Percentiles rank a stretch among this genome's conserved stretches.
Conservation (phyloP, 2,113 vertebrate species). For the Telmatochromis brachygnathus region DNA sequence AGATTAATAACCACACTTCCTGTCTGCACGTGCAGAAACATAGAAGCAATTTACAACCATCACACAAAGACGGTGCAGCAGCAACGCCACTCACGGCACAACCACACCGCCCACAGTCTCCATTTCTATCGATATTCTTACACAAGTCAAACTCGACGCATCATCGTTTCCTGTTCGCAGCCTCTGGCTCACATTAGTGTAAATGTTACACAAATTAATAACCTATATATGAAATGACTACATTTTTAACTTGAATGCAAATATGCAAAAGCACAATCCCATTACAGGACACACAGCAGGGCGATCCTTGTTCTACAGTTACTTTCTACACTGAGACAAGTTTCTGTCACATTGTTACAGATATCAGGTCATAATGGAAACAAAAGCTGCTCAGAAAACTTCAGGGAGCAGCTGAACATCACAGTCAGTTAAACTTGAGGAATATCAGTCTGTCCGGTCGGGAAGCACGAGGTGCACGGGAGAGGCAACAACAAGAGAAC, state of each 20-base stretch:
- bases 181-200: neutral
- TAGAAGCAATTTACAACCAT: neutral
- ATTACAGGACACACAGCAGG: neutral
- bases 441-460: rapidly evolving
- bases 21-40: neutral
- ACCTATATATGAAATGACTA: neutral
- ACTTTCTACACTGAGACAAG: neutral
- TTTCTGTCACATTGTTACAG: neutral
- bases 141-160: neutral
- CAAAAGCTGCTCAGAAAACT: neutral
- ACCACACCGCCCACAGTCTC: neutral
- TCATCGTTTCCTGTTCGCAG: neutral
- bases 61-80: neutral
- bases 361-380: neutral
- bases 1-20: neutral
- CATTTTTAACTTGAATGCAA: neutral
- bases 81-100: neutral
- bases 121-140: neutral
- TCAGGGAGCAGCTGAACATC: neutral
- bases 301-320: neutral
- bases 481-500: neutral
- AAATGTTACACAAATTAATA: neutral
- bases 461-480: neutral
- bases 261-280: neutral
- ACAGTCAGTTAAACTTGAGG: neutral